These are phyloP conservation scores for Anomalospiza imberbis DNA, from an alignment of 2,797 vertebrate species.

Conservation along the genomic window DNA sequence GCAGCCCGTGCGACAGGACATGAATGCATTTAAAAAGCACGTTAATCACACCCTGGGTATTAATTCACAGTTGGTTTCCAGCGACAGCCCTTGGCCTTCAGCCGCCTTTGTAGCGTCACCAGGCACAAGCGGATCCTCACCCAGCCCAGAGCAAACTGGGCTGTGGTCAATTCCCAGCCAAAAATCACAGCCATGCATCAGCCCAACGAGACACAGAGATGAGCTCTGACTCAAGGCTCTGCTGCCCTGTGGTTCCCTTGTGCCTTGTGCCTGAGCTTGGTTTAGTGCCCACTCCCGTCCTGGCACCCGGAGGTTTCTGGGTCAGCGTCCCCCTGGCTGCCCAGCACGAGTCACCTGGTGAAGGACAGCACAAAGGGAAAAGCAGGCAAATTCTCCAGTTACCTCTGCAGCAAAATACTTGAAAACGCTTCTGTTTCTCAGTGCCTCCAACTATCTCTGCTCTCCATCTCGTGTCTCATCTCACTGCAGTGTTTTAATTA, in stretches of 20 bases:
- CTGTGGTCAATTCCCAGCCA: fast-evolving
- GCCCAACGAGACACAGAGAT: fast-evolving
- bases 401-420: background rate
- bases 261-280: fast-evolving
- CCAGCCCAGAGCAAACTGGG: background rate
- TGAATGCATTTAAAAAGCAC: background rate
- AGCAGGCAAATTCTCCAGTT: background rate
- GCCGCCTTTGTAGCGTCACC: background rate
- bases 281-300: background rate
- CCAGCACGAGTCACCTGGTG: fast-evolving
- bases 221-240: background rate
- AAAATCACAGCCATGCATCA: background rate
- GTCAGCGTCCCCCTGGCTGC: background rate
- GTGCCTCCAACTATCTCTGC: background rate
- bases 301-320: background rate
- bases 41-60: background rate
- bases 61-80: constrained; percentile 14
- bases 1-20: background rate
- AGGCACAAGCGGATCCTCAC: fast-evolving
- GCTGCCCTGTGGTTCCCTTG: background rate
- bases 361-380: background rate
- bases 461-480: background rate
- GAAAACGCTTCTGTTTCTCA: background rate
- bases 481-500: background rate
- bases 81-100: background rate